Conservation (phyloP, 1,140 invertebrate species). For the Rhopalosiphum maidis region DNA sequence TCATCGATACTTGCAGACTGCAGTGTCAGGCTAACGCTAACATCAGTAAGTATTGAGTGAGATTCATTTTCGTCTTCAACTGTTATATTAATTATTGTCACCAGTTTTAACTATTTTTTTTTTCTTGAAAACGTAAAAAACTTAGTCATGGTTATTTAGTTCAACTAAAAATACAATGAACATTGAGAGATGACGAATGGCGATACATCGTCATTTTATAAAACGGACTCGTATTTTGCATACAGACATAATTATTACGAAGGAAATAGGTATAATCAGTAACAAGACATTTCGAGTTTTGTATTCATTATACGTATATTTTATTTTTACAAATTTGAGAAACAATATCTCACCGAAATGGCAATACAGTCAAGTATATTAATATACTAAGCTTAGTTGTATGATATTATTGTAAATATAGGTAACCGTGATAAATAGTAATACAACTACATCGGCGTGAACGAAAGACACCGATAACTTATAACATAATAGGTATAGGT, state of each 20-base stretch:
- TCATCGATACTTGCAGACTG: too few species aligned
- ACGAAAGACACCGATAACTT: not conserved
- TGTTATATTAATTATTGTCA: too few species aligned
- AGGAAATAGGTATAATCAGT: not conserved
- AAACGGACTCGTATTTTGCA: not conserved
- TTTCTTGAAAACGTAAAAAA: too few species aligned
- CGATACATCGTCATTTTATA: not conserved
- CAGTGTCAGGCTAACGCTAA: too few species aligned
- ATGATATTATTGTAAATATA: not conserved
- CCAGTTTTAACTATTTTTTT: too few species aligned
- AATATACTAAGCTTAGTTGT: not conserved
- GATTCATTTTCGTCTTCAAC: too few species aligned
- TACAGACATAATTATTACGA: not conserved
- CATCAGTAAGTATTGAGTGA: too few species aligned
- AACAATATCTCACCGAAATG: not conserved
- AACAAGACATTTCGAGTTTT: not conserved
- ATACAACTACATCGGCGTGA: not conserved
- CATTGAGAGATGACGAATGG: too few species aligned
- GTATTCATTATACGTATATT: not conserved
- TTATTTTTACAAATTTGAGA: constrained; percentile 42
- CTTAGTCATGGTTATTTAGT: too few species aligned
- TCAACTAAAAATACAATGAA: too few species aligned
- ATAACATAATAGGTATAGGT: not conserved
- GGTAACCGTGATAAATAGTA: not conserved
- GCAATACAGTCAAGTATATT: constrained; percentile 6